phyloP scores from a whole-genome alignment of 2,113 vertebrate species.

The Scolopax mira region DNA sequence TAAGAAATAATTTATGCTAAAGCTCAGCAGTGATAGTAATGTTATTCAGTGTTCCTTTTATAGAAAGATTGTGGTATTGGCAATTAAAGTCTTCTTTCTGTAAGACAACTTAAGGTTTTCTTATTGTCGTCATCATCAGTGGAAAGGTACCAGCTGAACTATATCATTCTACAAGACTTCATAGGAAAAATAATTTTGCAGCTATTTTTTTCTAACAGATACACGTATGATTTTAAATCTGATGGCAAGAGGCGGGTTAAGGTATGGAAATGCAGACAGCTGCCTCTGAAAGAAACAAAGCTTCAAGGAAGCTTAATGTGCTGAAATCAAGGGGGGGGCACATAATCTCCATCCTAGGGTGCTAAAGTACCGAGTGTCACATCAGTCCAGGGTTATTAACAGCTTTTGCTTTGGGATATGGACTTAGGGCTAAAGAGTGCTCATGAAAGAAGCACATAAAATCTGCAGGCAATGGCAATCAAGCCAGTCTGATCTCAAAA shows the following conservation, averaged over 20 bases:
- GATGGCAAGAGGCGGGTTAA: background rate
- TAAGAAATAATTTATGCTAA: background rate
- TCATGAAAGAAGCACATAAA: background rate
- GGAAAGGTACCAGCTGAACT: background rate
- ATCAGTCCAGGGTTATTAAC: background rate
- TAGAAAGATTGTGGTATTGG: background rate
- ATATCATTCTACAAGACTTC: background rate
- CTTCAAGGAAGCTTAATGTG: constrained; percentile 32
- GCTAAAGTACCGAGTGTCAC: background rate
- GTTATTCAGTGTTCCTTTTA: background rate
- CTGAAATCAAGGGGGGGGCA: background rate
- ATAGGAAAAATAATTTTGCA: background rate
- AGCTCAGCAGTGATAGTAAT: background rate
- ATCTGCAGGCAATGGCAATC: background rate
- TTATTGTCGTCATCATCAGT: background rate
- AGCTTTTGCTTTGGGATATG: background rate
- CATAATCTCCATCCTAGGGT: constrained; percentile 7
- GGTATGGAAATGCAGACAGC: constrained; percentile 38
- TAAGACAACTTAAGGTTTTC: background rate
- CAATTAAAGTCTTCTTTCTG: background rate
- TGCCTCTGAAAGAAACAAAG: constrained; percentile 40
- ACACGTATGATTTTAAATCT: background rate
- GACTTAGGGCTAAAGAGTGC: background rate
- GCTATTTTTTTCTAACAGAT: background rate
- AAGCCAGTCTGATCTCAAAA: background rate